phyloP scores from a whole-genome alignment of 2,888 invertebrate genomes.

The Gymnosoma rotundatum region DNA sequence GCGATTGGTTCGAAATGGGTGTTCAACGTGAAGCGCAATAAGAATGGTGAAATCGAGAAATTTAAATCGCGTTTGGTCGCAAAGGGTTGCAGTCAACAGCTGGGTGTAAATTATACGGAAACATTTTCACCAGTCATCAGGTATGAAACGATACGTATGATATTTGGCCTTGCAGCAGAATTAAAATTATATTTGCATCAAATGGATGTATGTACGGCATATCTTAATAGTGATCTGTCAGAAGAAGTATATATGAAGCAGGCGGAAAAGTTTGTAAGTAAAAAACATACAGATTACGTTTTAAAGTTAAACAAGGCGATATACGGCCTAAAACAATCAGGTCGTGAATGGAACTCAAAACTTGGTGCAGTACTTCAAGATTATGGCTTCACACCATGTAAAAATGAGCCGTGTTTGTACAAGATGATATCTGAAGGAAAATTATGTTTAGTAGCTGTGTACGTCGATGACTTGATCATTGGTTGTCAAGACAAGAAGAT shows the following conservation, averaged over 20 bases:
- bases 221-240: constrained; percentile 50
- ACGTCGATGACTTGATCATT: constrained; percentile 2
- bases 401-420: constrained; percentile 63
- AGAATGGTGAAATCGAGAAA: constrained; percentile 6
- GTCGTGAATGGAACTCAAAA: constrained; percentile 65
- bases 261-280: constrained; percentile 28
- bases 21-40: constrained; percentile 22
- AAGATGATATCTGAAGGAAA: constrained; percentile 11
- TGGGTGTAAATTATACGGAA: constrained; percentile 33
- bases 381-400: constrained; percentile 54
- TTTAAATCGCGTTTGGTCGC: constrained; percentile 46
- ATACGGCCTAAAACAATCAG: too few relatives aligned
- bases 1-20: constrained; percentile 60
- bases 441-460: constrained; percentile 42
- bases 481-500: background rate
- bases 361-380: constrained; percentile 55
- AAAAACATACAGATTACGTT: constrained; percentile 7
- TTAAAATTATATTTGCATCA: constrained; percentile 50
- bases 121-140: constrained; percentile 50
- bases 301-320: constrained; percentile 62
- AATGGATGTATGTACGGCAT: constrained; percentile 61
- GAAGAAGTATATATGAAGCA: constrained; percentile 46
- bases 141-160: constrained; percentile 50
- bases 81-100: constrained; percentile 56
- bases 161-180: constrained; percentile 41